Percentiles rank a stretch among this genome's conserved stretches.
phyloP scores from a whole-genome alignment of 2,888 invertebrate genomes.

The Heteromyza rotundicornis region DNA sequence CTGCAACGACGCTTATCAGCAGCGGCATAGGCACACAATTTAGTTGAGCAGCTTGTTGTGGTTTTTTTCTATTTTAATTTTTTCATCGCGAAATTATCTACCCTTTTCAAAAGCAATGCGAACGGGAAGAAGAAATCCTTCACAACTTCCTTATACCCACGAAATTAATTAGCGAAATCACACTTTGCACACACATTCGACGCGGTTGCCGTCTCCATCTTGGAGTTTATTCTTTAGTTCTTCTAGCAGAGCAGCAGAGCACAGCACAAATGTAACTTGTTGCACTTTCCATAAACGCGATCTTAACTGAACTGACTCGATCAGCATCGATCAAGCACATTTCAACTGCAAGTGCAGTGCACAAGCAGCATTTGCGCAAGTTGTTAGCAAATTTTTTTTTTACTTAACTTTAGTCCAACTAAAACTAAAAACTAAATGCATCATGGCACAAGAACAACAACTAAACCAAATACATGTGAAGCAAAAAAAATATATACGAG shows the following conservation, averaged over 20 bases:
- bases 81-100: too few relatives aligned
- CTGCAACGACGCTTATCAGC: too few relatives aligned
- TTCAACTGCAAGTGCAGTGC: constrained; percentile 35
- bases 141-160: background rate
- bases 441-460: background rate
- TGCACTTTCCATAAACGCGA: constrained; percentile 57
- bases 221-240: background rate
- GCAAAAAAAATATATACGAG: background rate
- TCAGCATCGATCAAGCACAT: constrained; percentile 55
- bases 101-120: background rate
- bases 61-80: background rate
- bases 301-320: constrained; percentile 59
- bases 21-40: background rate
- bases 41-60: background rate
- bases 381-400: too few relatives aligned
- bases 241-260: background rate
- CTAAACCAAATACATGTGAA: background rate
- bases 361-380: background rate
- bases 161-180: constrained; percentile 19
- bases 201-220: background rate
- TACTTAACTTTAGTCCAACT: too few relatives aligned
- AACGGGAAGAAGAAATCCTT: background rate
- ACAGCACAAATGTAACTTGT: constrained; percentile 28
- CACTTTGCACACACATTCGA: background rate
- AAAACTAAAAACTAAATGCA: background rate